These are phyloP conservation scores for Seira musarum DNA, from an alignment of 2,888 invertebrate genomes.

Conservation along the genomic window DNA sequence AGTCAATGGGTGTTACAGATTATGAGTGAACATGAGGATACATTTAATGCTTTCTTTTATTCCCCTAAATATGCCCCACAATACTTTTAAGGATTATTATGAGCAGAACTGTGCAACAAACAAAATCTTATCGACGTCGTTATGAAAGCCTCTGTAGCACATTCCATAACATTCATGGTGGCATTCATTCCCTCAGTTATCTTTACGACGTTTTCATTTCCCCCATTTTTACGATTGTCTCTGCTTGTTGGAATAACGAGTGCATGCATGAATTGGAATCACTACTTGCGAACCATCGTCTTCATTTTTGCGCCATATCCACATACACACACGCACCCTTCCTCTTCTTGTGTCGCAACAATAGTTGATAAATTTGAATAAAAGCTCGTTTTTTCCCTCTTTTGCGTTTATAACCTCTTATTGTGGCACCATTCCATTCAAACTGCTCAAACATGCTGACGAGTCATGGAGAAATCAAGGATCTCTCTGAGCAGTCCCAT, in stretches of 20 bases:
- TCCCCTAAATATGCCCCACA: too few species aligned
- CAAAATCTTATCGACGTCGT: slow-evolving; percentile 56
- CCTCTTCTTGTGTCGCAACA: too few species aligned
- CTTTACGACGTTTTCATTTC: neutral
- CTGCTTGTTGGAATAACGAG: neutral
- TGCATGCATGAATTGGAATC: neutral
- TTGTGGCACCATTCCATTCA: too few species aligned
- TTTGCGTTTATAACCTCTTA: too few species aligned
- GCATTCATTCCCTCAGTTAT: neutral
- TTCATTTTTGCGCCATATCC: neutral
- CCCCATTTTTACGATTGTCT: neutral
- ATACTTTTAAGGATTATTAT: neutral
- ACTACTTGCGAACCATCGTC: neutral
- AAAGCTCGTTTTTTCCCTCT: too few species aligned
- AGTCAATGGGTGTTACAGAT: neutral
- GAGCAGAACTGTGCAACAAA: neutral
- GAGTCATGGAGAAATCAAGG: too few species aligned
- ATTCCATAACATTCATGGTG: slow-evolving; percentile 3
- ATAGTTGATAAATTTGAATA: too few species aligned
- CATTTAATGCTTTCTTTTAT: too few species aligned
- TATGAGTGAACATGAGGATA: too few species aligned
- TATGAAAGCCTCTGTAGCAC: slow-evolving; percentile 25
- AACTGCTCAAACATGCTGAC: too few species aligned
- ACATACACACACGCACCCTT: neutral
- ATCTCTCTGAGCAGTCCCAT: neutral